phyloP scores from a whole-genome alignment of 2,797 vertebrate species.

The Pangasius mekongensis region DNA sequence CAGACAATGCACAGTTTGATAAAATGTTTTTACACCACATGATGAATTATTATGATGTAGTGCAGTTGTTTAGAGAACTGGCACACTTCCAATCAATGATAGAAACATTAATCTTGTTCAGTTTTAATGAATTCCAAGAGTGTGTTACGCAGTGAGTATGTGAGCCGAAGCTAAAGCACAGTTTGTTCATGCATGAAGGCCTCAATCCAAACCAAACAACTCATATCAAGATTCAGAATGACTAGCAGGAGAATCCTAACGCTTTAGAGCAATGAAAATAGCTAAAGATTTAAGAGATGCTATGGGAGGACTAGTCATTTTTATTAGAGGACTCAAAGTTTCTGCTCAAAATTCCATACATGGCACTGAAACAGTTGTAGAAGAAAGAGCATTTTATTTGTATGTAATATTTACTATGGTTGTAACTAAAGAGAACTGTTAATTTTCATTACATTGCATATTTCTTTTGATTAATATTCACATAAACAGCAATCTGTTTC shows the following conservation, averaged over 20 bases:
- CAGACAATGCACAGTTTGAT: background rate
- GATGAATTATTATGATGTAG: background rate
- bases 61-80: background rate
- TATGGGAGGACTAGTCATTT: background rate
- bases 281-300: background rate
- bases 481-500: background rate
- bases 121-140: slow-evolving; percentile 1
- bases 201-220: background rate
- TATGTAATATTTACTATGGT: background rate
- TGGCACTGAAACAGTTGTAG: background rate
- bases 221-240: background rate
- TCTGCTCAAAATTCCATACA: background rate
- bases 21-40: background rate
- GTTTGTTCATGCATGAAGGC: background rate
- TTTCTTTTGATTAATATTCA: background rate
- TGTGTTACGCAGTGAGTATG: background rate
- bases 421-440: background rate
- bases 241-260: background rate
- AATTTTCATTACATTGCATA: background rate
- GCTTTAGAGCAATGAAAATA: background rate
- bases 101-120: slow-evolving; percentile 12
- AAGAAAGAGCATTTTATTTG: background rate
- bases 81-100: slow-evolving; percentile 4
- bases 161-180: background rate
- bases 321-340: background rate